Evolutionary conservation across 2,797 vertebrate species (phyloP).

Genomic region (Semaprochilodus insignis): DNA sequence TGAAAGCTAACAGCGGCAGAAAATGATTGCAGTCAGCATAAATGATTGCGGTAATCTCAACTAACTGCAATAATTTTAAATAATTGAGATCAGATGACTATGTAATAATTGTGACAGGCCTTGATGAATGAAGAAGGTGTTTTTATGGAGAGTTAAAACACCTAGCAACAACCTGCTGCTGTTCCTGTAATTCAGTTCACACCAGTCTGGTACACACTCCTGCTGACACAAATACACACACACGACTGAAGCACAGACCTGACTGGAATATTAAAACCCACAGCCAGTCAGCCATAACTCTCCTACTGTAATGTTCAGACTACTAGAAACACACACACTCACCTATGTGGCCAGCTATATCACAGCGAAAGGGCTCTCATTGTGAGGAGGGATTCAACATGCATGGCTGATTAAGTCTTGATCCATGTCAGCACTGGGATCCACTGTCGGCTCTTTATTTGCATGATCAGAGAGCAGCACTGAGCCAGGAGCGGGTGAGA

Average conservation of each 20-base stretch:
- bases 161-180: neutral
- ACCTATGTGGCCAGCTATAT: neutral
- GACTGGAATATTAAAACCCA: conserved; percentile 9
- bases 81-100: no score
- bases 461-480: neutral
- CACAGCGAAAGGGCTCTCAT: neutral
- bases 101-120: no score
- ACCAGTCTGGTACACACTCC: conserved; percentile 10
- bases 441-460: neutral
- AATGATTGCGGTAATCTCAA: no score
- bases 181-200: neutral
- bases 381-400: neutral
- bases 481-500: neutral
- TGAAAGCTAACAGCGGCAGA: no score
- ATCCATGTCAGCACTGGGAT: neutral
- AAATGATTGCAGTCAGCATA: no score
- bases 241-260: neutral
- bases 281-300: neutral
- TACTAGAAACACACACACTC: neutral
- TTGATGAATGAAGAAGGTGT: no score
- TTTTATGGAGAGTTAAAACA: no score
- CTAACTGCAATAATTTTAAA: no score
- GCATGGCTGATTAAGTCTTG: neutral
- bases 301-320: neutral
- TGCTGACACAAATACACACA: conserved; percentile 32